Evolutionary conservation across 2,797 vertebrate species (phyloP).

Genomic region (Spheniscus humboldti): DNA sequence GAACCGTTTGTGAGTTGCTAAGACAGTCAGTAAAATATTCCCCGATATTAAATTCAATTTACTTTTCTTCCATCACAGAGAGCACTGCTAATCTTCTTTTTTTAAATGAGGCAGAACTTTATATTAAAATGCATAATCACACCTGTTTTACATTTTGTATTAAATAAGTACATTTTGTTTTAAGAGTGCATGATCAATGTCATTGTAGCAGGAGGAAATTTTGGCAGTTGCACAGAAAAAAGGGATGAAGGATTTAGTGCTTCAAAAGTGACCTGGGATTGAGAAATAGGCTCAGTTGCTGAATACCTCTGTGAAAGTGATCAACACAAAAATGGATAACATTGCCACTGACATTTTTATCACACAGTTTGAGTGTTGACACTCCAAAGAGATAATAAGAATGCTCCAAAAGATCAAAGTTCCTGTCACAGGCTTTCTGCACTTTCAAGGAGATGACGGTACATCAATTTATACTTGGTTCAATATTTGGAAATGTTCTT

Average conservation of each 20-base stretch:
- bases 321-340: slow-evolving; percentile 29
- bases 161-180: background rate
- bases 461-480: slow-evolving; percentile 9
- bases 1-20: background rate
- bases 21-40: background rate
- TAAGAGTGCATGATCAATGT: background rate
- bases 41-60: background rate
- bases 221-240: background rate
- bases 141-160: background rate
- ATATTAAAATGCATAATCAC: slow-evolving; percentile 14
- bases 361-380: slow-evolving; percentile 13
- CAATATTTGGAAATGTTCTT: slow-evolving; percentile 13
- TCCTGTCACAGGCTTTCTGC: background rate
- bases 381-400: slow-evolving; percentile 22
- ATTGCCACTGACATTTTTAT: slow-evolving; percentile 16
- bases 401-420: slow-evolving; percentile 22
- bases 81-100: background rate
- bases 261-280: background rate
- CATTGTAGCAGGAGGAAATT: background rate
- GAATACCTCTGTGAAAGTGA: background rate
- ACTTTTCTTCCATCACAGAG: background rate
- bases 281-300: background rate
- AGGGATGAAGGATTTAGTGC: background rate
- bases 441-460: background rate
- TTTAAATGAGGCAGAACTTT: background rate